A percentile compares a stretch with the other conserved stretches of the same genome.
These are phyloP conservation scores for Noctua janthina DNA, from an alignment of 2,888 invertebrate genomes.

Conservation along the genomic window DNA sequence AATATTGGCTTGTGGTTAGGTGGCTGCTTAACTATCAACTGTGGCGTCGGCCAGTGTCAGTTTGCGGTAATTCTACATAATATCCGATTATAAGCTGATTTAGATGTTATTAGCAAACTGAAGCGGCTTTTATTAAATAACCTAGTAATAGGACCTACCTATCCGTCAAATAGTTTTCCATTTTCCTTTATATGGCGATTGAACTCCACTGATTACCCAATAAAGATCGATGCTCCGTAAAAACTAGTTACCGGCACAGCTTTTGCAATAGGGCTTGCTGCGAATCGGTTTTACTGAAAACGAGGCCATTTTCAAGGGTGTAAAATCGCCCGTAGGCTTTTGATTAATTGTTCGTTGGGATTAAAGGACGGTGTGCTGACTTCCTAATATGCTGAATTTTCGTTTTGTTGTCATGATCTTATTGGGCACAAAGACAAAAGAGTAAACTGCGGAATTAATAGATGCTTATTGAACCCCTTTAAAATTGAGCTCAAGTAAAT, in stretches of 20 bases:
- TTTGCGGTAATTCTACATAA: neutral
- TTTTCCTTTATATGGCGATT: neutral
- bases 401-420: neutral
- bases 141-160: neutral
- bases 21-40: neutral
- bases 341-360: slow-evolving; percentile 17
- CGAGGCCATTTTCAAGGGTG: neutral
- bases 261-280: neutral
- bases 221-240: neutral
- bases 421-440: neutral
- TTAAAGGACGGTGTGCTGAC: slow-evolving; percentile 1
- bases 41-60: neutral
- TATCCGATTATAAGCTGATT: neutral
- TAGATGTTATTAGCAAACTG: neutral
- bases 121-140: neutral
- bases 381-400: slow-evolving; percentile 12
- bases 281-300: neutral
- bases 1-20: neutral
- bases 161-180: neutral
- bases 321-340: slow-evolving; percentile 15
- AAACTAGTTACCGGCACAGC: neutral
- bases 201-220: neutral
- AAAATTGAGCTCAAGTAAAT: neutral
- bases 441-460: no score
- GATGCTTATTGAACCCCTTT: neutral